Base-by-base conservation (phyloP, 2,888 invertebrate genomes). In the Chesias legatella region DNA sequence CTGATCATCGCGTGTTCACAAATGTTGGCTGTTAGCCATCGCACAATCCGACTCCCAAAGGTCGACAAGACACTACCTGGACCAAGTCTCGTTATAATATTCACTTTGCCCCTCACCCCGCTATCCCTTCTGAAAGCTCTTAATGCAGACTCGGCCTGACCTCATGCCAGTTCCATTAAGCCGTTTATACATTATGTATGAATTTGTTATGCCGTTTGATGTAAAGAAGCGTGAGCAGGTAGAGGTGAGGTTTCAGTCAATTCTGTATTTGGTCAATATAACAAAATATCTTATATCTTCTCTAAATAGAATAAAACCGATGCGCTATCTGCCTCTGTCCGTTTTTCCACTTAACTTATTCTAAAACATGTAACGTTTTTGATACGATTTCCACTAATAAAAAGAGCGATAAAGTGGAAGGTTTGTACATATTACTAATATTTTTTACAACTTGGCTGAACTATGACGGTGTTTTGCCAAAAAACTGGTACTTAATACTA, bases 201-300 rank as follows among this genome's bases (percentile, higher is more conserved):
- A 88, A 83, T 85, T 82, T 85, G 83, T 84, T 85, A 86, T 86
- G 85, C 85, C 75, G 81, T 86, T 88, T 88, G 86, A 88, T 86
- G 85, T 85, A 81, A 86, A 84, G 82, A 83, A 83, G 88, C 81
- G 77, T 80, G 75, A 78, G 75, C 79, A 80, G 83, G 83, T 84
- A 85, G 81, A 79, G 74, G 72, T 67, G 73, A 69, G 73, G 77
- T 74, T 78, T 75, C 67, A 67, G 75, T 75, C 63, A 71, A 74
- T 71, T 72, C 73, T 34, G 43, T 52, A 49, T 48, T 43, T 30
- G 32, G 35, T 38, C 43, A 44, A 53, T 53, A 35, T n/a, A n/a
- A n/a, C n/a, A n/a, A n/a, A n/a, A n/a, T n/a, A n/a, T n/a, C n/a
- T n/a, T n/a, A n/a, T n/a, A n/a, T n/a, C n/a, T n/a, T n/a, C n/a